Conservation (phyloP, 2,888 invertebrate species). For the Ashinkailepas kermadecensis region DNA sequence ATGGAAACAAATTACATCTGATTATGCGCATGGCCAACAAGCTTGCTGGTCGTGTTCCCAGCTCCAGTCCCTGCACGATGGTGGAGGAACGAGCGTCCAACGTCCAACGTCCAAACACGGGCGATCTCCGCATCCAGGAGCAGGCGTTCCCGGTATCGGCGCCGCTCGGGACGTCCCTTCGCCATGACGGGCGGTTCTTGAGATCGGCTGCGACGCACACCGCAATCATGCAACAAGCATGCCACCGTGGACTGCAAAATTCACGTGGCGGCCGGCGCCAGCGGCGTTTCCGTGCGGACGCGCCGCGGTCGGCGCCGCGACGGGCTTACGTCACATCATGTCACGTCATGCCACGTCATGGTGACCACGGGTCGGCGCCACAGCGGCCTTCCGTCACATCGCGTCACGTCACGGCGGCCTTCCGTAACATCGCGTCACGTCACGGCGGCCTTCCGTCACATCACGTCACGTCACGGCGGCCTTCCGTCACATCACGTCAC, state of each 20-base stretch:
- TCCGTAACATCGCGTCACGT: background rate
- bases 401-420: background rate
- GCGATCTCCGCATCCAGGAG: too few relatives aligned
- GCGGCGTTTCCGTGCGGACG: background rate
- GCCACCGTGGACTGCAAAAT: background rate
- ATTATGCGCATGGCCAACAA: too few relatives aligned
- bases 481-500: too few relatives aligned
- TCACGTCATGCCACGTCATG: background rate
- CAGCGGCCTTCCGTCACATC: background rate
- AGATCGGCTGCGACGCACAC: background rate
- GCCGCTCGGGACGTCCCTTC: too few relatives aligned
- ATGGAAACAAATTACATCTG: too few relatives aligned
- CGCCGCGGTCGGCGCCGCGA: background rate
- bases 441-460: background rate
- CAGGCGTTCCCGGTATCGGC: too few relatives aligned
- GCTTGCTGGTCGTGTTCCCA: too few relatives aligned
- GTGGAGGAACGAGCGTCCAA: too few relatives aligned
- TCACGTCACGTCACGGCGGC: background rate
- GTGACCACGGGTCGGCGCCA: background rate
- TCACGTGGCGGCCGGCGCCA: background rate
- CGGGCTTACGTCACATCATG: background rate
- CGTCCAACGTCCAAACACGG: too few relatives aligned
- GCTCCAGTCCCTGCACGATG: too few relatives aligned
- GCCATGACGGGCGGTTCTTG: background rate
- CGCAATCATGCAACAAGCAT: slow-evolving; percentile 13